Conservation (phyloP, 2,888 invertebrate genomes). For the Hanleya hanleyi region DNA sequence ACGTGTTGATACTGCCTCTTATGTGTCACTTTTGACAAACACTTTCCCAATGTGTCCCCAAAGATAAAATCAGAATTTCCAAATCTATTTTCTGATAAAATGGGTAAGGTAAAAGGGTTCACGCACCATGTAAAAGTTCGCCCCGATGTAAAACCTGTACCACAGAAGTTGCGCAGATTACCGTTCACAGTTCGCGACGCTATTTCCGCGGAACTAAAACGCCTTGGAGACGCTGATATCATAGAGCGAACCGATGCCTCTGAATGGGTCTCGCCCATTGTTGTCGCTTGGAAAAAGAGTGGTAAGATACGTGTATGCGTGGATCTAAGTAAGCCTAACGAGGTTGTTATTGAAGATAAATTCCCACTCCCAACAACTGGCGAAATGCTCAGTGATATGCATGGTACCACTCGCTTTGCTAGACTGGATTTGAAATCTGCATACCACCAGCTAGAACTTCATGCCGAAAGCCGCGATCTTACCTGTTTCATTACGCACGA, state of each 20-base stretch:
- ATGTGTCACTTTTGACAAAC: background rate
- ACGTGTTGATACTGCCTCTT: background rate
- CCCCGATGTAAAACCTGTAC: background rate
- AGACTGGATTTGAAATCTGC: slow-evolving; percentile 39
- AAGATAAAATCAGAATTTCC: too few relatives aligned
- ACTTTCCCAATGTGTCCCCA: too few relatives aligned
- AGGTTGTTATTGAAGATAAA: slow-evolving; percentile 10
- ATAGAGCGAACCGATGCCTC: background rate
- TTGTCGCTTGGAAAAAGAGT: slow-evolving; percentile 27
- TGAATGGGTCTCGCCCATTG: background rate
- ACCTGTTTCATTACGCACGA: slow-evolving; percentile 35
- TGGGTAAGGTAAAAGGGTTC: background rate
- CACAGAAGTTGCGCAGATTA: background rate
- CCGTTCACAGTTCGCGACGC: background rate
- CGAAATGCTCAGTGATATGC: slow-evolving; percentile 30
- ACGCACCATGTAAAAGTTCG: background rate
- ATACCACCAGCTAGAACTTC: slow-evolving; percentile 40
- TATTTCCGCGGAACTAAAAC: background rate
- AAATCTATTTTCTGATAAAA: background rate
- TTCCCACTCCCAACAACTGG: slow-evolving; percentile 23
- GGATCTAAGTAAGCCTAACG: slow-evolving; percentile 22
- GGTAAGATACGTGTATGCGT: slow-evolving; percentile 24
- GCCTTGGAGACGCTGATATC: background rate
- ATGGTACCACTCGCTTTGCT: slow-evolving; percentile 29
- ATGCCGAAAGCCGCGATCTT: slow-evolving; percentile 14